Base-by-base conservation (phyloP, 2,113 vertebrate species). In the Halcyon malimbica region DNA sequence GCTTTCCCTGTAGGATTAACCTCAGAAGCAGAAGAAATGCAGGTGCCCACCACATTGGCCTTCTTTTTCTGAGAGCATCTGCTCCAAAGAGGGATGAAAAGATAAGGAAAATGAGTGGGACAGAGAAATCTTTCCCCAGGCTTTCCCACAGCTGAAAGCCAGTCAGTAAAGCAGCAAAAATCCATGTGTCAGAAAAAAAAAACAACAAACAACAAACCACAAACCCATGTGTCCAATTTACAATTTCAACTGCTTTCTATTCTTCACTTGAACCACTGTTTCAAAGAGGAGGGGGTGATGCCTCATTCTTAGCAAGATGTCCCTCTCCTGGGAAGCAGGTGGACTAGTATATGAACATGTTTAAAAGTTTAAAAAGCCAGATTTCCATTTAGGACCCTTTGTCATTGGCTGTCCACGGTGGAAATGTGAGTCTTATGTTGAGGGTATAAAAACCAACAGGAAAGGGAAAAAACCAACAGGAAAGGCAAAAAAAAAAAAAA, bases 261-360 rank as follows among this genome's bases (percentile, higher is more conserved):
- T 37, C 70, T 48, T 50, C 42, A 39, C 33, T 57, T 44, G 39
- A 83, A 35, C 9, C 2, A 4, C 44, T 23, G 8, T 23, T 90
- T 54, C 73, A 65, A 50, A 90, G 26, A 3, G 2, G 13, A 11
- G 31, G 41, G 44, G 8, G 5, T 37, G 44, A 51, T 28, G 9
- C 7, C 10, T 13, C 18, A 6, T 14, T 53, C 54, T 31, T 21
- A 31, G 21, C 41, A 41, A 24, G 1, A 16, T 42, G 41, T 39
- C 21, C 19, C 15, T 75, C 33, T 54, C 67, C 35, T 35, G 28
- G n/a, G 57, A 79, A 75, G n/a, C 31, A 70, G 50, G n/a, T 65
- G 23, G 9, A 48, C 25, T 18, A 31, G 9, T 1, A 2, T 21
- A 11, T 17, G 5, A 35, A 37, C 1, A 4, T 25, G 19, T 41